Evolutionary conservation across 2,797 vertebrate species (phyloP).

Genomic region (Morelia viridis): DNA sequence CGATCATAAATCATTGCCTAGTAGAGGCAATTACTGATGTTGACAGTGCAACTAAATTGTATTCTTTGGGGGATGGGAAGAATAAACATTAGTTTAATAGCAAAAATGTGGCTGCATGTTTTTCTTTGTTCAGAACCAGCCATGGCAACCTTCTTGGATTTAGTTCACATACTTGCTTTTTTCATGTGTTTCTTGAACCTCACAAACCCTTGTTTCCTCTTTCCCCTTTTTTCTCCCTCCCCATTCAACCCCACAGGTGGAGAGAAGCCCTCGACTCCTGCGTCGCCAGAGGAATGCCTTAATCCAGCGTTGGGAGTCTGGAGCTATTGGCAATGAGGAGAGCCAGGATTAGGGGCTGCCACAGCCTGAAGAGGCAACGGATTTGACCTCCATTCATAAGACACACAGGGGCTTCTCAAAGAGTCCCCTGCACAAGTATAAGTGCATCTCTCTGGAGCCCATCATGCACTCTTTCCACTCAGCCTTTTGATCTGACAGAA

Average conservation of each 20-base stretch:
- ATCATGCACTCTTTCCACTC: neutral
- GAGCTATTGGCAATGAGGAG: slow-evolving; percentile 65
- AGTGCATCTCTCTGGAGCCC: neutral
- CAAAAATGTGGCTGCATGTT: no score
- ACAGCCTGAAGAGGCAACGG: slow-evolving; percentile 1
- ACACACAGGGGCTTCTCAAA: neutral
- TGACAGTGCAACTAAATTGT: neutral
- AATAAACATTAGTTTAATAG: neutral
- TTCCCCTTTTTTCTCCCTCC: neutral
- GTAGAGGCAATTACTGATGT: neutral
- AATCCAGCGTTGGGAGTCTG: slow-evolving; percentile 78
- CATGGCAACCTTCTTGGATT: neutral
- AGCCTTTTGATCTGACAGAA: neutral
- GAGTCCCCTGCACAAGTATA: neutral
- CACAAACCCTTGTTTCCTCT: neutral
- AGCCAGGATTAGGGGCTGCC: slow-evolving; percentile 12
- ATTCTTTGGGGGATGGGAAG: neutral
- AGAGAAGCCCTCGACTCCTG: slow-evolving; percentile 57
- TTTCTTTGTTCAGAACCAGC: neutral
- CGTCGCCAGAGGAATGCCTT: slow-evolving; percentile 70
- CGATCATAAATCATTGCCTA: neutral
- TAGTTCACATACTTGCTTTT: neutral
- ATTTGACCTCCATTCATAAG: neutral
- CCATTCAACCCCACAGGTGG: slow-evolving; percentile 61
- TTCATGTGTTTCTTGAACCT: neutral